phyloP scores from a whole-genome alignment of 2,888 invertebrate genomes.

The Strigamia maritima region DNA sequence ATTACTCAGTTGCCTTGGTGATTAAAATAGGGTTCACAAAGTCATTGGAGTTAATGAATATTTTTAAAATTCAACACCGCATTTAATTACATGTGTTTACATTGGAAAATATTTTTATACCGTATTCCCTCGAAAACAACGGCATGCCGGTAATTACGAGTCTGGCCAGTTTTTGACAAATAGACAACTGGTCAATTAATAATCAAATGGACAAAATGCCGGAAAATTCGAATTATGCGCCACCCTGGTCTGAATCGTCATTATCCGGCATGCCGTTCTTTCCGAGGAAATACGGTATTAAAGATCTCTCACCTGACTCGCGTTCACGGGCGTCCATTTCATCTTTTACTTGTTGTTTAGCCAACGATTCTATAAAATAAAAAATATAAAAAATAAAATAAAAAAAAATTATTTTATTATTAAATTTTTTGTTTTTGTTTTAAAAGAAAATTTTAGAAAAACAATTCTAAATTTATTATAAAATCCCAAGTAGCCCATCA shows the following conservation, averaged over 20 bases:
- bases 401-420: not conserved
- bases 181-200: too few relatives aligned
- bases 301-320: slow-evolving; percentile 12
- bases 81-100: not conserved
- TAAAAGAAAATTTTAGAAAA: not conserved
- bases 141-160: too few relatives aligned
- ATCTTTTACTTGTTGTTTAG: not conserved
- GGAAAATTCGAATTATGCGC: too few relatives aligned
- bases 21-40: not conserved
- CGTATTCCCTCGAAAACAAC: too few relatives aligned
- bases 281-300: too few relatives aligned
- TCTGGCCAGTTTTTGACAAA: too few relatives aligned
- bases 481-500: not conserved
- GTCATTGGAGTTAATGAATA: not conserved
- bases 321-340: not conserved
- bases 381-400: not conserved
- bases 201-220: too few relatives aligned
- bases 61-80: not conserved
- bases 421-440: not conserved
- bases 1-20: not conserved
- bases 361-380: not conserved
- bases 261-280: too few relatives aligned
- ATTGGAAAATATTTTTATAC: not conserved
- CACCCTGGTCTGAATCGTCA: too few relatives aligned
- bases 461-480: not conserved